Base-by-base conservation (phyloP, 2,113 vertebrate genomes). In the Phalacrocorax brasilianus region DNA sequence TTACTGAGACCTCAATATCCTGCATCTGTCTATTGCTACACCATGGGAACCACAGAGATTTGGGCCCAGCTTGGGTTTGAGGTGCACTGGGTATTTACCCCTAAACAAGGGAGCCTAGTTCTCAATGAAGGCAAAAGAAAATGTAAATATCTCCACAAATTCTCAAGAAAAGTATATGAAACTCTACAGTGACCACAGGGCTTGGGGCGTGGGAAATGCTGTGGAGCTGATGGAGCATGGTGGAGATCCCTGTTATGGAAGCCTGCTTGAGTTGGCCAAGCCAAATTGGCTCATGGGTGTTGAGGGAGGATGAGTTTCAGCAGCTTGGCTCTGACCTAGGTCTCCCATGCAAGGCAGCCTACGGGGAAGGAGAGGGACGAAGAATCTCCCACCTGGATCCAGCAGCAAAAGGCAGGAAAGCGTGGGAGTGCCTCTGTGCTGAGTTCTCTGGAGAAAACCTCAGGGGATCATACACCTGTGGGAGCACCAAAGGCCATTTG, bases 391-490 rank as follows among this genome's bases (percentile, higher is more conserved):
- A 98, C 98, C 98, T 98, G 92, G 97, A 56, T 96, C 98, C 98
- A 59, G 97, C 98, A 4, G 99, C 98, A 95, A 99, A 99, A 20
- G 99, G 98, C 72, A 99, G 89, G 91, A 98, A 99, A 8, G 99
- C 98, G 3, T 99, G 97, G 28, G 98, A 96, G 1, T 99, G 99
- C 80, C 99, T 98, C 56, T 96, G 98, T 35, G 97, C 74, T 56
- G 93, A 93, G 92, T 99, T 99, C 92, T 99, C 99, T 4, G 98
- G 98, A 45, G 99, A 98, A 98, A 99, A 99, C 89, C 99, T 98
- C 91, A 98, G 94, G 10, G 99, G 99, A 87, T 99, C 98, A 95
- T 98, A 99, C 11, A 98, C 91, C 99, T 99, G 83, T 59, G 91
- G 93, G 45, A 92, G 83, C 15, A 97, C 45, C 23, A 71, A 65